Evolutionary conservation across 2,888 invertebrate genomes (phyloP).

Genomic region (Tenthredo notha): DNA sequence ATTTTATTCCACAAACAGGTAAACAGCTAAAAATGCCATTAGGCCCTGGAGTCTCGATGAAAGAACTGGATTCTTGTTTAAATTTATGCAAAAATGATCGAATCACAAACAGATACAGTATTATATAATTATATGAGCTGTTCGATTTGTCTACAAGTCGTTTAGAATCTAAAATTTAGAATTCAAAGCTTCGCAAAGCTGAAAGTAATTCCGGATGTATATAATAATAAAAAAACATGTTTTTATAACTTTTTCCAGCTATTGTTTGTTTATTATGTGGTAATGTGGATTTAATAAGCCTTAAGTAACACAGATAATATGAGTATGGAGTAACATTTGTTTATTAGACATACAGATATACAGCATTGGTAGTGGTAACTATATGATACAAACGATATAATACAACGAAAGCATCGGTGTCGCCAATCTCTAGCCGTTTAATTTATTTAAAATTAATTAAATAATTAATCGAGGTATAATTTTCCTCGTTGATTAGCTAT

Average conservation of each 20-base stretch:
- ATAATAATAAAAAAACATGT: neutral
- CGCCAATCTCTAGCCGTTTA: conserved; percentile 36
- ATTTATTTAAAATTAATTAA: conserved; percentile 36
- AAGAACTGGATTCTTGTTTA: neutral
- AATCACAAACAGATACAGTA: neutral
- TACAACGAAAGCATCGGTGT: conserved; percentile 66
- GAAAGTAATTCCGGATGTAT: neutral
- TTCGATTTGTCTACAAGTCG: neutral
- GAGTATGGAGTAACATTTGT: conserved; percentile 72
- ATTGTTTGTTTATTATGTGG: neutral
- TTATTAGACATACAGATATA: conserved; percentile 78
- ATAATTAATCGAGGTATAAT: conserved; percentile 20
- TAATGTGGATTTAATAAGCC: neutral
- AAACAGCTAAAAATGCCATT: conserved; percentile 4
- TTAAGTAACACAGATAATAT: neutral
- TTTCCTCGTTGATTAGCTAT: conserved; percentile 56
- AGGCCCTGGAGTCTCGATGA: neutral
- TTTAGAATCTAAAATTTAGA: neutral
- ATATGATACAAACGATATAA: conserved; percentile 69
- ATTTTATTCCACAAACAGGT: conserved; percentile 6
- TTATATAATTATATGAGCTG: neutral
- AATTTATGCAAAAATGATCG: neutral
- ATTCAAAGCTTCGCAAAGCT: neutral
- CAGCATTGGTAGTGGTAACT: conserved; percentile 73
- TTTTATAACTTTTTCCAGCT: neutral